Base-by-base conservation (phyloP, 2,888 invertebrate genomes). In the Acanthosepion lycidas region DNA sequence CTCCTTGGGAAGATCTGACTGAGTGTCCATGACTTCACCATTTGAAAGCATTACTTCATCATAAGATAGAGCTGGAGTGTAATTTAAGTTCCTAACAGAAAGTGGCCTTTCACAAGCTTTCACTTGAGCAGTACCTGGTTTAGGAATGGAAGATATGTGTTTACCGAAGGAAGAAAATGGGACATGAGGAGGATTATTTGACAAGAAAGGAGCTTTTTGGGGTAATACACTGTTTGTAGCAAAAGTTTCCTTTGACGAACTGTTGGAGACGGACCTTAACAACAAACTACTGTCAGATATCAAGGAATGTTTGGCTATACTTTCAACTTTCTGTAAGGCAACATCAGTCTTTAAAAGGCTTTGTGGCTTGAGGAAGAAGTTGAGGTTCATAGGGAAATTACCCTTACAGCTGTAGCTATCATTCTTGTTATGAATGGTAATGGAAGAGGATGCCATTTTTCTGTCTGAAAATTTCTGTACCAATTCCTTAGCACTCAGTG, bases 401-500 rank as follows among this genome's bases (percentile, higher is more conserved):
- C 95, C 95, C 93, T 95, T 95, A 12, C 95, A 51, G n/a, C 26
- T 15, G 26, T 55, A 42, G 64, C 91, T 53, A 28, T 48, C 49
- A 20, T 93, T 53, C 95, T 9, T 95, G 95, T 33, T 95, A 95
- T 26, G 95, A 91, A 20, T 92, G 94, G 6, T 95, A 94, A 91
- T 94, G n/a, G 95, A 94, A 95, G 95, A 96, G 49, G 95, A 95
- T 15, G 95, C 95, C 91, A 95, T 96, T 92, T 95, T 95, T 18
- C 51, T 53, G 15, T 93, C 93, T 8, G 93, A 93, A 49, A 93
- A 53, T n/a, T 93, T 53, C 15, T 49, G 51, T 23, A 96, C 96
- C 94, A 96, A 96, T 94, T 97, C 97, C 95, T 96, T 96, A 95
- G 97, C 97, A 96, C 97, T 97, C 20, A 97, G 95, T 15, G 97